Base-by-base conservation (phyloP, 2,797 vertebrate species). In the Schizopygopsis pylzovi region DNA sequence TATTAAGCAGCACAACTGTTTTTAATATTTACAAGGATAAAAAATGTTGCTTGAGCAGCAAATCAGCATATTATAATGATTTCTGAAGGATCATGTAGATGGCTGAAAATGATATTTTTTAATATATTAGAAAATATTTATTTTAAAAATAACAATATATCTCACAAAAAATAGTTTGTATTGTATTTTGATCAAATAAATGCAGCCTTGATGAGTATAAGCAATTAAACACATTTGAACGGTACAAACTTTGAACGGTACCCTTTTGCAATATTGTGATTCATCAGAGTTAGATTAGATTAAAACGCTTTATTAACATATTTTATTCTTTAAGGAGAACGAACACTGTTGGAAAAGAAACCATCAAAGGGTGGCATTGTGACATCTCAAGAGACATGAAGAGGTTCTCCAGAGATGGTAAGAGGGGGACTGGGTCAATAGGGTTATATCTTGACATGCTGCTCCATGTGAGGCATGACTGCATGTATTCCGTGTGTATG, bases 371-470 rank as follows among this genome's bases (percentile, higher is more conserved):
- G 13, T 4, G 33, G 47, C 37, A 78, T 7, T 68, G 63, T 39
- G 45, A 77, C 75, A 56, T 78, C 73, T 68, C 15, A 43, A 70
- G n/a, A 22, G 8, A 76, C 7, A 15, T 75, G 37, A 45, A 83
- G 33, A 56, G 18, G 41, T 28, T 65, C 45, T 49, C 20, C 16
- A 73, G 25, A 37, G 41, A 75, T 47, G 41, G 2, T 45, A 25
- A 75, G 75, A 22, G 54, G 16, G 15, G 12, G 43, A 45, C 7
- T 20, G n/a, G 54, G 71, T 76, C 71, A 83, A 65, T 6, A 47
- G 1, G 4, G 71, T 52, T 18, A 49, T 43, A 43, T 79, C 56
- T 79, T 25, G 56, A 52, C 59, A 37, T 65, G 22, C 20, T 37
- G 41, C 11, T 59, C 3, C 5, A 28, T 18, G 28, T 12, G 13